Evolutionary conservation across 2,113 vertebrate genomes (phyloP).

Genomic region (Gavia stellata): DNA sequence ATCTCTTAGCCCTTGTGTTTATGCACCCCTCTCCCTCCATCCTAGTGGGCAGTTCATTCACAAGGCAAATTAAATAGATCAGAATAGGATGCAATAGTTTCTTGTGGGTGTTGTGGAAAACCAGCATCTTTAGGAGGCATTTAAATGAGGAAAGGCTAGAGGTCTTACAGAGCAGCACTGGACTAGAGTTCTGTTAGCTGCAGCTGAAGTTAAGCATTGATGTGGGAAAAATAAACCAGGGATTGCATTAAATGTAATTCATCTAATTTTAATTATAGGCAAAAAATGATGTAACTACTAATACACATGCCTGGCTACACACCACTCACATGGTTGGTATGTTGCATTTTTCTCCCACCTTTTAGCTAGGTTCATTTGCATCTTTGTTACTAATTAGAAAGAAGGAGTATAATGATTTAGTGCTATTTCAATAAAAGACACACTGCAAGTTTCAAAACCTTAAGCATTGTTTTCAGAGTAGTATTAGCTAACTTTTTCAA

Average conservation of each 20-base stretch:
- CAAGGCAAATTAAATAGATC: neutral
- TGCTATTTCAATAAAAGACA: neutral
- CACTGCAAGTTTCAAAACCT: neutral
- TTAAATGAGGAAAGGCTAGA: neutral
- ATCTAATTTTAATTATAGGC: neutral
- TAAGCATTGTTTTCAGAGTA: neutral
- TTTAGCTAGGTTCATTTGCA: neutral
- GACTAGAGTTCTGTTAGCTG: neutral
- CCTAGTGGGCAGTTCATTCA: neutral
- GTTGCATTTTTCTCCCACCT: neutral
- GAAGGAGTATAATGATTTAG: neutral
- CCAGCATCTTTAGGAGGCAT: neutral
- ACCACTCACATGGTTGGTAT: neutral
- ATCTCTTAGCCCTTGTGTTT: neutral
- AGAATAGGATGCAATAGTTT: neutral
- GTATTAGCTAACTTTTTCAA: neutral
- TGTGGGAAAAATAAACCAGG: neutral
- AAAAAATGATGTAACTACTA: neutral
- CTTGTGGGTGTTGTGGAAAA: neutral
- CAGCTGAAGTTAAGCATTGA: neutral
- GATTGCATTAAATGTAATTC: neutral
- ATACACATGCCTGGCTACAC: neutral
- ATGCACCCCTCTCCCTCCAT: neutral
- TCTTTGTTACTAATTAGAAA: neutral
- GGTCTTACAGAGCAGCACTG: neutral